A percentile compares a stretch with the other conserved stretches of the same genome.
Conservation (phyloP, 2,888 invertebrate genomes). For the Ctena decussata region DNA sequence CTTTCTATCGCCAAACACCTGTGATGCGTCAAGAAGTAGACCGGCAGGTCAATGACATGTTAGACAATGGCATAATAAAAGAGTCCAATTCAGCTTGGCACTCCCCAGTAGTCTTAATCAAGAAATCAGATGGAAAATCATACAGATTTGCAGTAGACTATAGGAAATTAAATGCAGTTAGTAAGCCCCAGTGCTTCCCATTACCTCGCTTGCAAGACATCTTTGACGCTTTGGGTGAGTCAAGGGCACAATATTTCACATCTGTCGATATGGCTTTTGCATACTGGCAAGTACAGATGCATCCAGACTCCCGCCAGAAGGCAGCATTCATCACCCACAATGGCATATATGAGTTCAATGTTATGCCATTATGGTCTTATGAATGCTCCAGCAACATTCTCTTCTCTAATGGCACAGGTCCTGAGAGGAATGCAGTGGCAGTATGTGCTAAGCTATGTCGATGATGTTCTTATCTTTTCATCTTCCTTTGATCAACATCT, state of each 20-base stretch:
- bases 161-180: constrained; percentile 23
- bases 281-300: constrained; percentile 43
- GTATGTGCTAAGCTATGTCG: constrained; percentile 60
- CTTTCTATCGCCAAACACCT: constrained; percentile 20
- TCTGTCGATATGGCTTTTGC: constrained; percentile 23
- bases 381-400: constrained; percentile 44
- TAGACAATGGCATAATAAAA: constrained; percentile 27
- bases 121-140: constrained; percentile 19
- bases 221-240: constrained; percentile 32
- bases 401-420: constrained; percentile 23
- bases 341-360: constrained; percentile 22
- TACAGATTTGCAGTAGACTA: constrained; percentile 33
- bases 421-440: constrained; percentile 47
- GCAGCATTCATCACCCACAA: constrained; percentile 34
- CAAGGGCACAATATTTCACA: constrained; percentile 22
- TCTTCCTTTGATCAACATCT: constrained; percentile 33
- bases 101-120: constrained; percentile 22
- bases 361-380: constrained; percentile 45
- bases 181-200: constrained; percentile 23
- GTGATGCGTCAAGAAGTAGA: constrained; percentile 2
- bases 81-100: constrained; percentile 18
- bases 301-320: constrained; percentile 28
- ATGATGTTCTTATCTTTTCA: constrained; percentile 58
- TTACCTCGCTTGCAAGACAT: constrained; percentile 20
- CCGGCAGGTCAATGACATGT: constrained; percentile 1